Evolutionary conservation across 1,140 invertebrate genomes (phyloP).

Genomic region (Panonychus citri): DNA sequence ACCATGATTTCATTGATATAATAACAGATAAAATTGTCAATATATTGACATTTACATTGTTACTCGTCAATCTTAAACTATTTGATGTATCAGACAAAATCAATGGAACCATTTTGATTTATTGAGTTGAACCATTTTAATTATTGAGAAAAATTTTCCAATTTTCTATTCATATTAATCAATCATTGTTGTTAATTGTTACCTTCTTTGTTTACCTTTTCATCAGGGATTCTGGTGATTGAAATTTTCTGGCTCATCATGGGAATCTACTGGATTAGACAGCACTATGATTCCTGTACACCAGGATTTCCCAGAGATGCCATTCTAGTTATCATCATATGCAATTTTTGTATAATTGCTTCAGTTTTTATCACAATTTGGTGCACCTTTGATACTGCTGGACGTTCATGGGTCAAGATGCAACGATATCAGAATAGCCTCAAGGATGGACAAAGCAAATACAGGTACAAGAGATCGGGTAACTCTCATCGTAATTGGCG

Average conservation of each 20-base stretch:
- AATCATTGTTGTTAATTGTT: not conserved
- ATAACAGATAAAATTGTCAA: no score
- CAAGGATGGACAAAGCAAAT: constrained; percentile 43
- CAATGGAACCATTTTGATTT: no score
- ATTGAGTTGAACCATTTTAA: no score
- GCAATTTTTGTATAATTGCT: constrained; percentile 49
- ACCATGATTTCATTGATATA: no score
- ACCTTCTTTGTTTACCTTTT: not conserved
- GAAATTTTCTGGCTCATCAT: constrained; percentile 50
- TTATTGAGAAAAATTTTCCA: no score
- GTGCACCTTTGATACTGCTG: constrained; percentile 68
- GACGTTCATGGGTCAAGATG: constrained; percentile 79
- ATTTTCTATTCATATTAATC: no score
- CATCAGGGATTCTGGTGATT: constrained; percentile 38
- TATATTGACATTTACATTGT: no score
- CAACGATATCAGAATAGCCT: constrained; percentile 64
- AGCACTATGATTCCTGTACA: constrained; percentile 42
- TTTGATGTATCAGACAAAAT: no score
- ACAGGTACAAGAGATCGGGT: constrained; percentile 49
- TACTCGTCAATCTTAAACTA: no score
- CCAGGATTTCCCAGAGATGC: constrained; percentile 43
- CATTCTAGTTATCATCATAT: constrained; percentile 50
- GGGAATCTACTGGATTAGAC: constrained; percentile 44
- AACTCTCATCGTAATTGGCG: constrained; percentile 61
- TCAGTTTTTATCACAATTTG: constrained; percentile 51